These are phyloP conservation scores for Theretra japonica DNA, from an alignment of 2,888 invertebrate species.

Conservation along the genomic window DNA sequence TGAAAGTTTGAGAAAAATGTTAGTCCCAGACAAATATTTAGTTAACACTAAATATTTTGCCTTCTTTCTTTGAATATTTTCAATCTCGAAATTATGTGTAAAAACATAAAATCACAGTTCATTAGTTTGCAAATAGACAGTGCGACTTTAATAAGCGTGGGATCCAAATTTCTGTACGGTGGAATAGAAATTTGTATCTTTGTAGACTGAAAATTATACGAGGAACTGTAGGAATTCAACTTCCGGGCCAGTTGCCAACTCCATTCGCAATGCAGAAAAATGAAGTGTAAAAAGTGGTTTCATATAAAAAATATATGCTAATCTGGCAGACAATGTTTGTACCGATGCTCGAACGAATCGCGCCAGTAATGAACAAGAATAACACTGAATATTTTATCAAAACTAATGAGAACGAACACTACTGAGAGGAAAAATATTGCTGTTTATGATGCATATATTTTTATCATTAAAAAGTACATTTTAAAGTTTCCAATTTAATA, in stretches of 20 bases:
- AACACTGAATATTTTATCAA: not conserved
- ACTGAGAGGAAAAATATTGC: too few relatives aligned
- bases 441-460: too few relatives aligned
- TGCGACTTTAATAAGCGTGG: slow-evolving; percentile 20
- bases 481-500: too few relatives aligned
- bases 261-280: slow-evolving; percentile 39
- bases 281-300: slow-evolving; percentile 32
- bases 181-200: slow-evolving; percentile 26
- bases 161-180: slow-evolving; percentile 20
- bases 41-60: too few relatives aligned
- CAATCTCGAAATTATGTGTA: not conserved
- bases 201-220: slow-evolving; percentile 26
- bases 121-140: not conserved
- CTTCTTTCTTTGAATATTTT: not conserved
- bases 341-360: not conserved
- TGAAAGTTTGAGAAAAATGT: too few relatives aligned
- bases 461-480: too few relatives aligned
- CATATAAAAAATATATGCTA: slow-evolving; percentile 20
- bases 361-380: not conserved
- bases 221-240: slow-evolving; percentile 25
- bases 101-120: not conserved
- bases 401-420: slow-evolving; percentile 1
- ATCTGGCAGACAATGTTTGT: slow-evolving; percentile 14
- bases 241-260: slow-evolving; percentile 43
- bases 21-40: too few relatives aligned